These are phyloP conservation scores for Drosophila bipectinata DNA, from an alignment of 1,140 invertebrate species.

Conservation along the genomic window DNA sequence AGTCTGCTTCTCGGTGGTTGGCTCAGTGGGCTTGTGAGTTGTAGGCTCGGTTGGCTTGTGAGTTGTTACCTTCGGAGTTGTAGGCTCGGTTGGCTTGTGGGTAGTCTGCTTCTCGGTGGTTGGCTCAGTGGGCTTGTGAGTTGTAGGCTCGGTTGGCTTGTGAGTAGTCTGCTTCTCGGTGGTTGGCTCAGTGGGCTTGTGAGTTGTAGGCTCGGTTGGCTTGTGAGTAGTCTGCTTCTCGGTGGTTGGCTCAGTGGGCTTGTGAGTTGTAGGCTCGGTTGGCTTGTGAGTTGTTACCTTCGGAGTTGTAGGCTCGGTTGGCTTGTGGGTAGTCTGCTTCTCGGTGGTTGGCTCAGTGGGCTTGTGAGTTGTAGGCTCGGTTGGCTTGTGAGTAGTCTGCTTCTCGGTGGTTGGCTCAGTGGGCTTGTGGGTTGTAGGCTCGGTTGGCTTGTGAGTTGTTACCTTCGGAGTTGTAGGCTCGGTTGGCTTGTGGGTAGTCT, in stretches of 20 bases:
- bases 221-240: not conserved
- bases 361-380: constrained; percentile 12
- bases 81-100: not conserved
- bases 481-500: not conserved
- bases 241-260: constrained; percentile 5
- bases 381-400: not conserved
- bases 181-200: not conserved
- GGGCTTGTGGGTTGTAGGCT: not conserved
- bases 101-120: not conserved
- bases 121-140: not conserved
- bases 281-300: no score
- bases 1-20: not conserved
- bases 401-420: constrained; percentile 7
- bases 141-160: not conserved
- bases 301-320: constrained; percentile 8
- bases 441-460: no score
- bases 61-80: no score
- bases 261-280: not conserved
- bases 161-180: not conserved
- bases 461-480: not conserved
- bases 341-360: not conserved
- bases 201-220: not conserved
- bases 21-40: not conserved
- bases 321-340: not conserved
- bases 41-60: constrained; percentile 1